Evolutionary conservation across 2,797 vertebrate genomes (phyloP).

Genomic region (Premnoplex brunnescens): DNA sequence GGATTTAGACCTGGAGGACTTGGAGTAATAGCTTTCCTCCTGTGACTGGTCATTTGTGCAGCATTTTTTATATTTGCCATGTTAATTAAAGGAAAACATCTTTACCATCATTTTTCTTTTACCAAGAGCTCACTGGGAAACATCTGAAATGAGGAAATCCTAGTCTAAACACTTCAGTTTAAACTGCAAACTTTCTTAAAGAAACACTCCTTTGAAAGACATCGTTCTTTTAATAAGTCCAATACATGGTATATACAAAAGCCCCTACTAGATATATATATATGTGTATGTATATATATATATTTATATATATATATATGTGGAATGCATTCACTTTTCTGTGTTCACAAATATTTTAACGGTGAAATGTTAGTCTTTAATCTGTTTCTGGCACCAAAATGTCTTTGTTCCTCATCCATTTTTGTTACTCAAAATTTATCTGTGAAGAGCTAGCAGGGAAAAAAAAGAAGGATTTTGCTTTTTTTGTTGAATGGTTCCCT

Average conservation of each 20-base stretch:
- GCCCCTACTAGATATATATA: slow-evolving; percentile 11
- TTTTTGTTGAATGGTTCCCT: slow-evolving; percentile 46
- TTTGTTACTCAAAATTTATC: slow-evolving; percentile 34
- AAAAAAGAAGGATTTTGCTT: slow-evolving; percentile 27
- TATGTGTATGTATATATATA: background rate
- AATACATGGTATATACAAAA: slow-evolving; percentile 52
- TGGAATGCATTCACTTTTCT: slow-evolving; percentile 53
- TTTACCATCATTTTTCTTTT: slow-evolving; percentile 17
- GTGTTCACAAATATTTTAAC: slow-evolving; percentile 57
- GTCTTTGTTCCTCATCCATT: slow-evolving; percentile 27
- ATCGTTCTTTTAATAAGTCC: slow-evolving; percentile 31
- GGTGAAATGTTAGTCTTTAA: slow-evolving; percentile 49
- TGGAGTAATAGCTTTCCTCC: slow-evolving; percentile 13
- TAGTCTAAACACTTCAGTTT: slow-evolving; percentile 60
- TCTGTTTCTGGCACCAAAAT: slow-evolving; percentile 45
- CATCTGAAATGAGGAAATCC: slow-evolving; percentile 48
- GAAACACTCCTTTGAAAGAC: slow-evolving; percentile 51
- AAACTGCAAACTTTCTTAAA: slow-evolving; percentile 62
- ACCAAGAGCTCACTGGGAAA: slow-evolving; percentile 43
- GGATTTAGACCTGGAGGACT: slow-evolving; percentile 29
- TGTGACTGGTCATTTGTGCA: background rate
- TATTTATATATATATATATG: slow-evolving; percentile 14
- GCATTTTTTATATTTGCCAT: background rate
- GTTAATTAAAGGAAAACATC: slow-evolving; percentile 24
- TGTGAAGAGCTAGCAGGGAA: slow-evolving; percentile 56